Percentiles rank a stretch among this genome's conserved stretches.
Conservation (phyloP, 2,888 invertebrate genomes). For the Branchellion lobata region DNA sequence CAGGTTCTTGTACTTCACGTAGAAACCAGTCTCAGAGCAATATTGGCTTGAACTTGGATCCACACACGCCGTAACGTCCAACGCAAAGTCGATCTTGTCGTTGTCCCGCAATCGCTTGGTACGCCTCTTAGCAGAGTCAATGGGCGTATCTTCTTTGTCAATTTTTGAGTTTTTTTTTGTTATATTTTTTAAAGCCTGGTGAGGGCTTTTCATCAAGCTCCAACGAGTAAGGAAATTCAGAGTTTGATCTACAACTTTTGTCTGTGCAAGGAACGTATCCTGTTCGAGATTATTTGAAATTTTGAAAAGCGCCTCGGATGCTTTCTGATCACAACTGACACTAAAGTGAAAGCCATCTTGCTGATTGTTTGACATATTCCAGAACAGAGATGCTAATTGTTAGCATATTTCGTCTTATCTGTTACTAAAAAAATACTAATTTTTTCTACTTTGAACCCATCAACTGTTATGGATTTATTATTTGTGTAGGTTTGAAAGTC, state of each 20-base stretch:
- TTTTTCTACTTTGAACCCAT: too few species aligned
- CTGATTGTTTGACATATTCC: neutral
- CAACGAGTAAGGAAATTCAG: neutral
- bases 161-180: conserved; percentile 17
- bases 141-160: neutral
- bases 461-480: too few species aligned
- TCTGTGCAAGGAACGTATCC: neutral
- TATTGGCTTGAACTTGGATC: conserved; percentile 24
- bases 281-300: neutral
- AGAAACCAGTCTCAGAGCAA: conserved; percentile 20
- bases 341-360: neutral
- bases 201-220: neutral
- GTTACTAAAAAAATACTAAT: neutral
- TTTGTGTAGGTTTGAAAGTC: too few species aligned
- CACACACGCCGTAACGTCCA: conserved; percentile 33
- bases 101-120: neutral
- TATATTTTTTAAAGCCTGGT: neutral
- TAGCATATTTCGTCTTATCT: conserved; percentile 5
- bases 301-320: neutral
- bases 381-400: neutral
- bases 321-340: neutral
- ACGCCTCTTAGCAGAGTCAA: neutral
- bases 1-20: conserved; percentile 33
- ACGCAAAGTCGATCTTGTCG: conserved; percentile 11
- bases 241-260: neutral